Evolutionary conservation across 2,888 invertebrate genomes (phyloP).

Genomic region (Tanytarsus gracilentus): DNA sequence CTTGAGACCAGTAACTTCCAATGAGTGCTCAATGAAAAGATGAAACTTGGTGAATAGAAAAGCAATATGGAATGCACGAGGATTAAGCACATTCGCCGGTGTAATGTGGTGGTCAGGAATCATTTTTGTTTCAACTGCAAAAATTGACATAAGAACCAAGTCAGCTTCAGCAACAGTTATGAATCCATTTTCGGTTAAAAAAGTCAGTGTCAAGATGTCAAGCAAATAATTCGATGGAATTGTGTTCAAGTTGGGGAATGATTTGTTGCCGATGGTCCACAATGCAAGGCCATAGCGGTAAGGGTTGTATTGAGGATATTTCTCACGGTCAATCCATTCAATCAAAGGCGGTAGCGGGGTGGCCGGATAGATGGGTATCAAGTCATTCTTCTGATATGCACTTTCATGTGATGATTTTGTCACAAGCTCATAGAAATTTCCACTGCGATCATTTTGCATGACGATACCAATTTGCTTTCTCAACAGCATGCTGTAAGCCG

Average conservation of each 20-base stretch:
- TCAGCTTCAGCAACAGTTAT: conserved; percentile 7
- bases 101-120: not conserved
- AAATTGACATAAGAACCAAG: not conserved
- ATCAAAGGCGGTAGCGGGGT: not conserved
- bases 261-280: not conserved
- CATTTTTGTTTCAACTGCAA: not conserved
- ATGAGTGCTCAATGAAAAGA: too few relatives aligned
- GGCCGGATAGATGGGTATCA: not conserved
- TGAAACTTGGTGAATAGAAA: not conserved
- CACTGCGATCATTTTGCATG: not conserved
- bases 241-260: not conserved
- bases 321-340: too few relatives aligned
- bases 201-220: not conserved
- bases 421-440: not conserved
- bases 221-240: not conserved
- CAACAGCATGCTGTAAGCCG: not conserved
- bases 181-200: not conserved
- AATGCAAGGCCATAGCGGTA: not conserved
- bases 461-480: not conserved
- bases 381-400: not conserved
- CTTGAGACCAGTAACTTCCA: not conserved
- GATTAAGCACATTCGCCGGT: not conserved
- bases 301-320: not conserved
- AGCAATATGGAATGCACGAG: not conserved
- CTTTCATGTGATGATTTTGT: not conserved